Evolutionary conservation across 2,888 invertebrate species (phyloP).

Genomic region (Drosophila heteroneura): DNA sequence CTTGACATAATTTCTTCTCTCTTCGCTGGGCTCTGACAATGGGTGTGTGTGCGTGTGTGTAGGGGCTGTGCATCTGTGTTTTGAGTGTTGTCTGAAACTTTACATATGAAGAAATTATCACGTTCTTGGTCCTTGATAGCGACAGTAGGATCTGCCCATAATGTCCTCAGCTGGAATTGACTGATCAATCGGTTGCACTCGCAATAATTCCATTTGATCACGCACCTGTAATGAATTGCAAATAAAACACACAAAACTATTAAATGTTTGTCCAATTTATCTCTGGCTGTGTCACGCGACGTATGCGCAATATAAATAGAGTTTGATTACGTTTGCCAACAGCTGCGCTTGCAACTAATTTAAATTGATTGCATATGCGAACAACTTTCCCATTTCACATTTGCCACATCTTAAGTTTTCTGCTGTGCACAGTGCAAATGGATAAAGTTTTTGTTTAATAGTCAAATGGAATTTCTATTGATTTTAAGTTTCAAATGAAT

Average conservation of each 20-base stretch:
- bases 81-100: constrained; percentile 36
- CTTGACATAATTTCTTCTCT: constrained; percentile 67
- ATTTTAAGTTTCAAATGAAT: constrained; percentile 8
- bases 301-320: constrained; percentile 26
- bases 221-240: constrained; percentile 85
- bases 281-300: constrained; percentile 7
- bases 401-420: constrained; percentile 46
- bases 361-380: constrained; percentile 59
- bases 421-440: constrained; percentile 14
- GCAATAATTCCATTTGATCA: constrained; percentile 87
- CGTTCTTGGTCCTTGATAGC: constrained; percentile 86
- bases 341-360: constrained; percentile 35
- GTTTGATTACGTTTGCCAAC: constrained; percentile 17
- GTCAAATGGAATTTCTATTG: constrained; percentile 34
- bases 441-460: constrained; percentile 40
- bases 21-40: constrained; percentile 25
- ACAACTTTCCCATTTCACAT: constrained; percentile 37
- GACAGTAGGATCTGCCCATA: constrained; percentile 87
- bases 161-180: constrained; percentile 87
- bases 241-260: constrained; percentile 19
- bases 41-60: constrained; percentile 4
- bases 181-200: constrained; percentile 87
- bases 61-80: constrained; percentile 5
- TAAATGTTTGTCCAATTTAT: constrained; percentile 11
- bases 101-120: constrained; percentile 82